Base-by-base conservation (phyloP, 2,888 invertebrate genomes). In the Lydus trimaculatus region DNA sequence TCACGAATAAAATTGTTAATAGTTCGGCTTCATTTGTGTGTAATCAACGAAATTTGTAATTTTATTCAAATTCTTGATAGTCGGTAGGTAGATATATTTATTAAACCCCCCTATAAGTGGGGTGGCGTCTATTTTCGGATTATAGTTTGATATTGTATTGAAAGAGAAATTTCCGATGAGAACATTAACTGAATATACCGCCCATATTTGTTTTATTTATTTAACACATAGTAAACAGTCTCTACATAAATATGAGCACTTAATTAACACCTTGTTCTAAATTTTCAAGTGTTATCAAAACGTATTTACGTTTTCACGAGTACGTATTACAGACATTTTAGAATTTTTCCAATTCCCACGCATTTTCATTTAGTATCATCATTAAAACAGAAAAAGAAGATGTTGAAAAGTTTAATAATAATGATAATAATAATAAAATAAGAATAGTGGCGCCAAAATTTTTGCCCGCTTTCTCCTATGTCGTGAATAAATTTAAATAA, bases 221-320 rank as follows among this genome's bases (percentile, higher is more conserved):
- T 73, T 69, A 73, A 71, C 69, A 68, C 68, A 71, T 70, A 69
- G 75, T 77, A 77, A 77, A 78, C 65, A 75, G 68, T 68, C 72
- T 73, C 73, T 74, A 69, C 76, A 74, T 75, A 76, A 23, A 52
- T 75, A 73, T 75, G 72, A 71, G 71, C 73, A 72, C 71, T 76
- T 78, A 73, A 77, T 79, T 79, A 80, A 75, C 80, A 80, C 79
- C 80, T 80, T 74, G 78, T 80, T 78, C 75, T 74, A 76, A 76
- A 77, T 78, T 75, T 75, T 76, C 72, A 76, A 76, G 77, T 75
- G 75, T 75, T 78, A 77, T 79, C 76, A 73, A 63, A 67, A 63
- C 64, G 67, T 70, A 67, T 70, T 70, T 67, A 67, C 70, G 60
- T 70, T 70, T 70, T 70, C 67, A 63, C 67, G 63, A 17, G 67